These are phyloP conservation scores for Leucoma salicis DNA, from an alignment of 2,888 invertebrate species.

Conservation along the genomic window DNA sequence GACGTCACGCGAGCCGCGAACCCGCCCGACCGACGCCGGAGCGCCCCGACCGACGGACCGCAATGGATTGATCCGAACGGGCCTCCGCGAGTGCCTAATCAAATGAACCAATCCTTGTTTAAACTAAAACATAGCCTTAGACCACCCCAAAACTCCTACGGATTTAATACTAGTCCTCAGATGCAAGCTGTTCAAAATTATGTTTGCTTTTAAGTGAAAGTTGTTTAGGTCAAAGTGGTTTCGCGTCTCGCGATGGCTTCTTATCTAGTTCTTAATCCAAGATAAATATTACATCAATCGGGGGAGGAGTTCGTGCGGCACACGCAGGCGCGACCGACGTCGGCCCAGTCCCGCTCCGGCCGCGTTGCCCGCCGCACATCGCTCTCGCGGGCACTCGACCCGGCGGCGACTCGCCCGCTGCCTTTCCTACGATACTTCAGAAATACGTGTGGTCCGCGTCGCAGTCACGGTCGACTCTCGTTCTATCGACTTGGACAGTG, in stretches of 20 bases:
- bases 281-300: constrained; percentile 82
- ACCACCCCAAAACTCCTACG: constrained; percentile 8
- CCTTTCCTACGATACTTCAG: constrained; percentile 41
- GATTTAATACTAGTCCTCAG: constrained; percentile 2
- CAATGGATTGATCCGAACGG: constrained; percentile 67
- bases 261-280: constrained; percentile 79
- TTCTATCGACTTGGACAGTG: constrained; percentile 29
- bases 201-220: constrained; percentile 16
- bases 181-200: constrained; percentile 9
- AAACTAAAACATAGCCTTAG: constrained; percentile 26
- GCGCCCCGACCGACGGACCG: constrained; percentile 45
- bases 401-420: constrained; percentile 71
- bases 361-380: constrained; percentile 71
- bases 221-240: constrained; percentile 24
- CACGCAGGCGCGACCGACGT: constrained; percentile 55
- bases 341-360: constrained; percentile 76
- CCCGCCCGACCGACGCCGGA: constrained; percentile 43
- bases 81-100: constrained; percentile 52
- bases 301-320: constrained; percentile 52
- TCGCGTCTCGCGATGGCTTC: constrained; percentile 51
- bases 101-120: constrained; percentile 45
- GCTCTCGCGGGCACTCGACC: constrained; percentile 59
- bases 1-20: constrained; percentile 67
- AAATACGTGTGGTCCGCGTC: constrained; percentile 37
- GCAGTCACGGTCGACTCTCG: constrained; percentile 24